These are phyloP conservation scores for Laspeyria flexula DNA, from an alignment of 2,888 invertebrate species.

Conservation along the genomic window DNA sequence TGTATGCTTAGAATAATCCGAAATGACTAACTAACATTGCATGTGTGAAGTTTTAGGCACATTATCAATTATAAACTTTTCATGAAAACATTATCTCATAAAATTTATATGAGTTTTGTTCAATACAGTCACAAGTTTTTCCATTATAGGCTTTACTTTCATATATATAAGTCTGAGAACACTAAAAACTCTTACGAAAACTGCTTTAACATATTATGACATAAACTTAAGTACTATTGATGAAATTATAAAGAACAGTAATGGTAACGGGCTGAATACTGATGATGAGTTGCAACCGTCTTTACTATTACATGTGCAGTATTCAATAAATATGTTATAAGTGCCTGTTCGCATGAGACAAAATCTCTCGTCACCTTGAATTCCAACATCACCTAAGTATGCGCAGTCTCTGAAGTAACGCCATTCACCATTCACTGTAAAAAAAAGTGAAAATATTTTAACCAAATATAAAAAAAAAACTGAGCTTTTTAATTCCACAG, in stretches of 20 bases:
- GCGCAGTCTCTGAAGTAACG: constrained; percentile 95
- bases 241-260: constrained; percentile 41
- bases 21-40: too few species aligned
- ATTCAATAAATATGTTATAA: constrained; percentile 97
- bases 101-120: too few species aligned
- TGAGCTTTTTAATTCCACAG: too few species aligned
- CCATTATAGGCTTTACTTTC: background rate
- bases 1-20: too few species aligned
- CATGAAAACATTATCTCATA: too few species aligned
- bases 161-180: background rate
- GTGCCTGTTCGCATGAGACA: constrained; percentile 96
- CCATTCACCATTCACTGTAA: constrained; percentile 94
- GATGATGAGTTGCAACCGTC: constrained; percentile 94
- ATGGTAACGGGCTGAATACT: constrained; percentile 61
- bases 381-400: constrained; percentile 95
- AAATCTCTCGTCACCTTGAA: constrained; percentile 95
- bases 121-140: too few species aligned
- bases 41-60: too few species aligned
- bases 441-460: background rate
- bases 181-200: background rate
- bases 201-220: constrained; percentile 15
- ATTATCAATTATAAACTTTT: too few species aligned
- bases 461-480: too few species aligned
- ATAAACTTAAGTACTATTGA: constrained; percentile 25
- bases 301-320: constrained; percentile 96